These are phyloP conservation scores for Fissipunctia ypsillon DNA, from an alignment of 2,888 invertebrate species.

Conservation along the genomic window DNA sequence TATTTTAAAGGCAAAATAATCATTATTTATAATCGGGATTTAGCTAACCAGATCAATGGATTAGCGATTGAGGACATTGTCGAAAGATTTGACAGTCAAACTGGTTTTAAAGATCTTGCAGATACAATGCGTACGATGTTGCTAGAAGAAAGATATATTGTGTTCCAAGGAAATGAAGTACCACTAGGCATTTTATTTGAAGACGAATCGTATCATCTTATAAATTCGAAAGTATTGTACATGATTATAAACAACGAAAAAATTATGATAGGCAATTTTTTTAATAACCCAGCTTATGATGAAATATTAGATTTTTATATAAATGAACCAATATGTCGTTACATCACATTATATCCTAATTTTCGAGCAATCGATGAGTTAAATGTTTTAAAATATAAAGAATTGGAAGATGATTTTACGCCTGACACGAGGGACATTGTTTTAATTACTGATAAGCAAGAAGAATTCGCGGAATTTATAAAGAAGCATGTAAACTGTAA, in stretches of 20 bases:
- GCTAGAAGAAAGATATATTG: constrained; percentile 31
- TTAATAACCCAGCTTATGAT: constrained; percentile 22
- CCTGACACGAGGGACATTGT: constrained; percentile 22
- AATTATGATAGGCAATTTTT: constrained; percentile 34
- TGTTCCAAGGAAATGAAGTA: constrained; percentile 42
- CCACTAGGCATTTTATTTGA: constrained; percentile 12
- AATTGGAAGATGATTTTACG: neutral
- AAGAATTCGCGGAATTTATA: constrained; percentile 26
- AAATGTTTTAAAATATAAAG: constrained; percentile 13
- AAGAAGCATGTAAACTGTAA: constrained; percentile 7
- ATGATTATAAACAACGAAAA: constrained; percentile 40
- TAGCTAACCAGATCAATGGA: neutral
- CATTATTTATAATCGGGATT: constrained; percentile 12
- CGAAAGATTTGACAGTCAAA: constrained; percentile 17
- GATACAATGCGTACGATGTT: constrained; percentile 11
- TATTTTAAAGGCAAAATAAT: constrained; percentile 43
- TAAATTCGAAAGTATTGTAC: constrained; percentile 34
- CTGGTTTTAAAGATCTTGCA: constrained; percentile 27
- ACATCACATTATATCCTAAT: constrained; percentile 29
- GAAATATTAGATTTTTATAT: constrained; percentile 37
- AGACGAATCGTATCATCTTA: constrained; percentile 6
- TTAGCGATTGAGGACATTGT: neutral
- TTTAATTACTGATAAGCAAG: constrained; percentile 35
- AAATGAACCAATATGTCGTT: constrained; percentile 38
- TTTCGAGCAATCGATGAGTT: neutral